These are phyloP conservation scores for Diadophis punctatus DNA, from an alignment of 2,113 vertebrate genomes.

Conservation along the genomic window DNA sequence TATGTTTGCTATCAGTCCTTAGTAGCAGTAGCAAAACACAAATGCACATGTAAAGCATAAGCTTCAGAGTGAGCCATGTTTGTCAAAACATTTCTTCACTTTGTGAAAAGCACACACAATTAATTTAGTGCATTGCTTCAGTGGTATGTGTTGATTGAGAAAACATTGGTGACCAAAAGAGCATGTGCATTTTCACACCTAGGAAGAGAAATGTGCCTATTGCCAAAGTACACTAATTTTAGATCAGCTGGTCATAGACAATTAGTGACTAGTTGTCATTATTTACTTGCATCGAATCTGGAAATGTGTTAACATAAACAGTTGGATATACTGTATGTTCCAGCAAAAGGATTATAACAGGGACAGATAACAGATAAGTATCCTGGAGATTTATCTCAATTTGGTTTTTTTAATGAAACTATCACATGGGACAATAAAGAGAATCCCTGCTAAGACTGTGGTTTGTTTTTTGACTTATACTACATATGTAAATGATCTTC, in stretches of 20 bases:
- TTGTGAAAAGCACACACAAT: not conserved
- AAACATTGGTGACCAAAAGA: not conserved
- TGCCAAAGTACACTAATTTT: not conserved
- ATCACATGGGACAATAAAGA: not conserved
- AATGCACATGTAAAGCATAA: not conserved
- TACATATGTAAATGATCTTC: not conserved
- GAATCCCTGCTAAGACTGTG: not conserved
- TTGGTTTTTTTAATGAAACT: not conserved
- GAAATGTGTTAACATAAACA: not conserved
- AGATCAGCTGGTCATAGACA: not conserved
- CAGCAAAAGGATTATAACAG: not conserved
- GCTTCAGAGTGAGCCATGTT: not conserved
- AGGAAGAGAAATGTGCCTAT: no score
- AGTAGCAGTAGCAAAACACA: not conserved
- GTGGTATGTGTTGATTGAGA: not conserved
- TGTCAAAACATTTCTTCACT: not conserved
- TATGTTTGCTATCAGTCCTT: not conserved
- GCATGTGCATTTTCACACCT: not conserved
- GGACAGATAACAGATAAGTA: not conserved
- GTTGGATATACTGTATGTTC: not conserved
- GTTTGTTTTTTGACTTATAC: not conserved
- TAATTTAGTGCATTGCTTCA: not conserved
- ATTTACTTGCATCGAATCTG: not conserved
- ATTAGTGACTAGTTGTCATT: not conserved
- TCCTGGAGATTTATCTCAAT: not conserved